A percentile compares a stretch with the other conserved stretches of the same genome.
These are phyloP conservation scores for Sipha maydis DNA, from an alignment of 2,888 invertebrate species.

Conservation along the genomic window DNA sequence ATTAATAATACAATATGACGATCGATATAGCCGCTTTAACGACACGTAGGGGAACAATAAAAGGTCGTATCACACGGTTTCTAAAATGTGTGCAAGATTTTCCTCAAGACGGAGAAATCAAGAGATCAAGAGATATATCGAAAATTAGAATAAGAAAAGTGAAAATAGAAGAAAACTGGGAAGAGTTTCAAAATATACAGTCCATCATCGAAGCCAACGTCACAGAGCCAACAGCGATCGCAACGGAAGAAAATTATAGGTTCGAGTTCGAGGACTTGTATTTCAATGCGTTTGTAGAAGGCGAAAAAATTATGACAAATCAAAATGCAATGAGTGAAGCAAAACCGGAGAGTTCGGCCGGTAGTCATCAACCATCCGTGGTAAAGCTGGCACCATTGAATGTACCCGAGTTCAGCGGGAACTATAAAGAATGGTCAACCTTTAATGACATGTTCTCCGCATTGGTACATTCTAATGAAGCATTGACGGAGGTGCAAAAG, in stretches of 20 bases:
- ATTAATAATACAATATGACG: too few species aligned
- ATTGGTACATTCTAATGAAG: not conserved
- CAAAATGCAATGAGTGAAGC: not conserved
- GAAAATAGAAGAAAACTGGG: too few species aligned
- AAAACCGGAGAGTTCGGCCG: not conserved
- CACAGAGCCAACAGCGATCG: too few species aligned
- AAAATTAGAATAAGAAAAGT: too few species aligned
- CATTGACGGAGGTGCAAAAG: not conserved
- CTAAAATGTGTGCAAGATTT: too few species aligned
- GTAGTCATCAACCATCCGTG: not conserved
- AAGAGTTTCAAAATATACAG: too few species aligned
- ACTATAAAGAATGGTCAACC: not conserved
- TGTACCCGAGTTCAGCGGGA: not conserved
- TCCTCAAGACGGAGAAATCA: too few species aligned
- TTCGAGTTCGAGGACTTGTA: not conserved
- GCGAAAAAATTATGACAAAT: not conserved
- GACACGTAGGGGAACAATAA: too few species aligned
- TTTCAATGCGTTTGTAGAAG: not conserved
- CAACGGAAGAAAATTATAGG: not conserved
- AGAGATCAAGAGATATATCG: too few species aligned
- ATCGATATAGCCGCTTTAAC: too few species aligned
- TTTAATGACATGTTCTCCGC: not conserved
- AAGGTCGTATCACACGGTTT: too few species aligned
- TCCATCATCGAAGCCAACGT: too few species aligned
- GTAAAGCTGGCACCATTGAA: constrained; percentile 1